phyloP scores from a whole-genome alignment of 2,797 vertebrate genomes.

The Synanceia verrucosa region DNA sequence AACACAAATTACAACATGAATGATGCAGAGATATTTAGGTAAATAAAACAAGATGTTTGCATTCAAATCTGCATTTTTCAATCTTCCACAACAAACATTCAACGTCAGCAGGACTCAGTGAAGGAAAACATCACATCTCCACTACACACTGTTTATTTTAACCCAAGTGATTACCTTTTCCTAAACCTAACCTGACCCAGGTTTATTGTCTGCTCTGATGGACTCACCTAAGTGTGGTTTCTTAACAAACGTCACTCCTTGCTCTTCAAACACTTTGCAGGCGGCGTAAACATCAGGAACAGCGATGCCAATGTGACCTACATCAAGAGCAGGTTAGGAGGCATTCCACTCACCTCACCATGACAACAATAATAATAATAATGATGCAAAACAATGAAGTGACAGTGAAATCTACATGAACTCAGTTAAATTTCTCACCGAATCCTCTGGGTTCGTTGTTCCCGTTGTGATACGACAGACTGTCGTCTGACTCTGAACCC shows the following conservation, averaged over 20 bases:
- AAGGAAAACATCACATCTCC: no score
- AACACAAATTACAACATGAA: background rate
- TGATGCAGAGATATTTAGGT: no score
- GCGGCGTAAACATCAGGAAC: conserved; percentile 89
- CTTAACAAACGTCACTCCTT: conserved; percentile 90
- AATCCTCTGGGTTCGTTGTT: conserved; percentile 90
- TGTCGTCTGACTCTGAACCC: conserved; percentile 90
- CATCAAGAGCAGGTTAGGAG: background rate
- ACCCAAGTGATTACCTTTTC: no score
- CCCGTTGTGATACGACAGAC: conserved; percentile 88
- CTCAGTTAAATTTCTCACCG: conserved; percentile 77
- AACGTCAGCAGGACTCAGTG: no score
- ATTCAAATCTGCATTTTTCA: no score
- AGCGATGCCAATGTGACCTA: conserved; percentile 92
- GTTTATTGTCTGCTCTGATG: no score
- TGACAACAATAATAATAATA: background rate
- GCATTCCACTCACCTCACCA: no score
- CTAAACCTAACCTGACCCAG: no score
- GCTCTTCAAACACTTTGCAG: conserved; percentile 89
- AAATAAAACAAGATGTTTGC: no score
- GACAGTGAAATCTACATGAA: no score
- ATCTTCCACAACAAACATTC: no score
- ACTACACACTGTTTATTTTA: no score
- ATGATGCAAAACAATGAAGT: background rate
- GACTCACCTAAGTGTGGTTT: conserved; percentile 88